Evolutionary conservation across 2,797 vertebrate genomes (phyloP).

Genomic region (Tarsius wallacei): DNA sequence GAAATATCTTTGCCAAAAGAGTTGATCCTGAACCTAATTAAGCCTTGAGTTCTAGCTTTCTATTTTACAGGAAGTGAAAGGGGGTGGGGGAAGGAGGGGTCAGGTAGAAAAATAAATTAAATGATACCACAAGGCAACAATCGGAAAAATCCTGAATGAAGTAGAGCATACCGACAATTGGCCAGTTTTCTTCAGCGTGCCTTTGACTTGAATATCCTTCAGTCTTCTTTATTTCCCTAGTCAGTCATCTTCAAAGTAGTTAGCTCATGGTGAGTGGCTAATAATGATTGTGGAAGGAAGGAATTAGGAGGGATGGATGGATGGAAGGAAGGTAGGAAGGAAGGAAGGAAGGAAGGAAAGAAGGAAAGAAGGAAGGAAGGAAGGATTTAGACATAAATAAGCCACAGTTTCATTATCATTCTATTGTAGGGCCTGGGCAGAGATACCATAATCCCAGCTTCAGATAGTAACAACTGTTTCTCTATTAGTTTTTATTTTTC

Average conservation of each 20-base stretch:
- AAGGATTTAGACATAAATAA: neutral
- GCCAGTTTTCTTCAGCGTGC: neutral
- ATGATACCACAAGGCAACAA: neutral
- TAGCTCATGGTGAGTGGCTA: neutral
- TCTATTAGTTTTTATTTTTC: neutral
- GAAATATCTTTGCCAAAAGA: neutral
- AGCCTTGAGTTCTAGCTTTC: neutral
- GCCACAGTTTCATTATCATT: neutral
- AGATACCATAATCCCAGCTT: neutral
- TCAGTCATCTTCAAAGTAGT: neutral
- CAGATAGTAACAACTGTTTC: neutral
- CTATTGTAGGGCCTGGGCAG: neutral
- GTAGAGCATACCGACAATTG: neutral
- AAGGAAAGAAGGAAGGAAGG: neutral
- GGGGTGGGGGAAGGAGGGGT: neutral
- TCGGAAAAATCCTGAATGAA: neutral
- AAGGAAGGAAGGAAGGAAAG: neutral
- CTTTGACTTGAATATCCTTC: neutral
- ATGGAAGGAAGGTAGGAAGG: neutral
- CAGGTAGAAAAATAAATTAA: neutral
- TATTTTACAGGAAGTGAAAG: slow-evolving; percentile 3
- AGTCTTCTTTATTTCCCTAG: neutral
- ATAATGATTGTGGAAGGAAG: neutral
- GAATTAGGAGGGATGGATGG: neutral
- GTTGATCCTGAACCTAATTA: neutral